phyloP scores from a whole-genome alignment of 2,113 vertebrate species.

The Gymnarchus niloticus region DNA sequence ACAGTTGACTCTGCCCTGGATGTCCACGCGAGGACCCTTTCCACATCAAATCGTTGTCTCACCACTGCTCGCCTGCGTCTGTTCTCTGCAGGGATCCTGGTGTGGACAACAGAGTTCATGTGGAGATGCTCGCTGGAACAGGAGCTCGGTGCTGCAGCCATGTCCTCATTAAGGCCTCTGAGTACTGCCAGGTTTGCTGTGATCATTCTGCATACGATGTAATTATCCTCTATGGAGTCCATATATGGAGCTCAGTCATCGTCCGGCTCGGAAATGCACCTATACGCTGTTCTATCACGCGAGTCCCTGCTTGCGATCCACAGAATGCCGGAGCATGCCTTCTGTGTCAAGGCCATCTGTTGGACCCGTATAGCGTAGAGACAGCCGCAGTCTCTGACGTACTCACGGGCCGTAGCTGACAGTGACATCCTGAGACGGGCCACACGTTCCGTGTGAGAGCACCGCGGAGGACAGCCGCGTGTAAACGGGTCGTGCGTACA shows the following conservation, averaged over 20 bases:
- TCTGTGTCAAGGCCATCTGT: neutral
- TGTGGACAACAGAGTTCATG: neutral
- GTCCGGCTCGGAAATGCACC: neutral
- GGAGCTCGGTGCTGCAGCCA: neutral
- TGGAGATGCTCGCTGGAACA: neutral
- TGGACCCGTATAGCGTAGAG: neutral
- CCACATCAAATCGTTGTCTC: neutral
- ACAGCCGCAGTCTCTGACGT: too few species aligned
- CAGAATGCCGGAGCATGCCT: neutral
- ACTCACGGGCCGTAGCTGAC: neutral
- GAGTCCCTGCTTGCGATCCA: neutral
- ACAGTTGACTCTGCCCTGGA: neutral
- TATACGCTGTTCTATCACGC: neutral
- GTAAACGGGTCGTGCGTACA: neutral
- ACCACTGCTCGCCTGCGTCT: neutral
- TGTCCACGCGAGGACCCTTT: neutral
- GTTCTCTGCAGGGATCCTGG: too few species aligned
- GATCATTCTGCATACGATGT: neutral
- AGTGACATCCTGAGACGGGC: neutral
- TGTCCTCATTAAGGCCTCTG: neutral
- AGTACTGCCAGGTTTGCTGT: neutral
- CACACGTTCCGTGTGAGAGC: too few species aligned
- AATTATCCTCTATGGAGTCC: neutral
- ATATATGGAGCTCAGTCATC: neutral
- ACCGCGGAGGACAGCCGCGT: neutral